Percentiles rank a stretch among this genome's conserved stretches.
Evolutionary conservation across 30 jellyfish, hydroid and myxozoan species (phyloP).

Genomic region (Turritopsis dohrnii): DNA sequence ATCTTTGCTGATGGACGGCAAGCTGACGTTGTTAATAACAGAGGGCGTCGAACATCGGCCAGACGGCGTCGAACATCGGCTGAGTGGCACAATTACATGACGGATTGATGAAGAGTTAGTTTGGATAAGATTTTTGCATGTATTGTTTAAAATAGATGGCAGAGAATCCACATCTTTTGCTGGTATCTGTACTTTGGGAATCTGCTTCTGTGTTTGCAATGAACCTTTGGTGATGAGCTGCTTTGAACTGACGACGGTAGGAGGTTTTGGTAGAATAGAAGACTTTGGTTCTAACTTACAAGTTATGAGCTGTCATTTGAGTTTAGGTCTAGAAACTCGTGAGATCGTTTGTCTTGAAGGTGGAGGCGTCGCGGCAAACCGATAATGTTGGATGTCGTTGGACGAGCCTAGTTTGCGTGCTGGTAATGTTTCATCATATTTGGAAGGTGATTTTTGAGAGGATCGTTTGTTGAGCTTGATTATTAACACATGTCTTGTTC

Average conservation of each 20-base stretch:
- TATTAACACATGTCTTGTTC: neutral
- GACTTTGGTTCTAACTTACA: neutral
- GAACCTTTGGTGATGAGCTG: neutral
- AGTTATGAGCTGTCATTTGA: neutral
- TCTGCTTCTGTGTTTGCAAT: neutral
- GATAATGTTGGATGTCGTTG: neutral
- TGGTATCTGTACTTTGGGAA: neutral
- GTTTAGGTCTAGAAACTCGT: neutral
- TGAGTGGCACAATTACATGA: neutral
- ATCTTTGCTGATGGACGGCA: neutral
- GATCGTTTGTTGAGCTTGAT: neutral
- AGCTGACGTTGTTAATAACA: neutral
- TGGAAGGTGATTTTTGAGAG: neutral
- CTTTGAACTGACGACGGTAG: neutral
- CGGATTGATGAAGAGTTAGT: neutral
- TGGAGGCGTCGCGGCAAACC: neutral
- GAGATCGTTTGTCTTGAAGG: neutral
- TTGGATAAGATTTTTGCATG: neutral
- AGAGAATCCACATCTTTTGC: neutral
- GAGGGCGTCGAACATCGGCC: neutral
- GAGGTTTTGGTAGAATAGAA: neutral
- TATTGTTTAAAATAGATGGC: neutral
- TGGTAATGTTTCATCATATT: neutral
- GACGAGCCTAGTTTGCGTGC: neutral
- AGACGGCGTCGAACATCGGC: neutral